A percentile compares a stretch with the other conserved stretches of the same genome.
Conservation (phyloP, 2,888 invertebrate species). For the Oxytorus armatus region DNA sequence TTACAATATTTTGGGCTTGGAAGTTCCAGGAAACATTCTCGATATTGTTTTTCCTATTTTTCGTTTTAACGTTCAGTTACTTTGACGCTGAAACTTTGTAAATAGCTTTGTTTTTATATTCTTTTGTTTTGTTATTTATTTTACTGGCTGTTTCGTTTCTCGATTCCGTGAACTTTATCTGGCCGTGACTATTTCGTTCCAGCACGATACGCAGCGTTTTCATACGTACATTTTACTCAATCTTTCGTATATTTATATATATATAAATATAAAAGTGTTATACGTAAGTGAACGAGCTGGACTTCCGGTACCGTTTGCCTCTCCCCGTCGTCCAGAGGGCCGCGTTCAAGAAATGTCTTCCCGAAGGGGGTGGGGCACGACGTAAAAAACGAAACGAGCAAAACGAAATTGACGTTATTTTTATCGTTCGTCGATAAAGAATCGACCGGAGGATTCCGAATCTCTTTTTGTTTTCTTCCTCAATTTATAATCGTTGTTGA, state of each 20-base stretch:
- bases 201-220: conserved; percentile 43
- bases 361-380: no score
- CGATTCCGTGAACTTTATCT: conserved; percentile 47
- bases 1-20: no score
- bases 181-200: conserved; percentile 45
- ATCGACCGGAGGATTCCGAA: conserved; percentile 29
- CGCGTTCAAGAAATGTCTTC: conserved; percentile 15
- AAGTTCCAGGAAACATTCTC: no score
- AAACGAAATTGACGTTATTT: conserved; percentile 14
- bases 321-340: background rate
- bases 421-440: background rate
- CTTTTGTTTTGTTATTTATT: no score
- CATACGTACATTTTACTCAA: conserved; percentile 6
- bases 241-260: conserved; percentile 28
- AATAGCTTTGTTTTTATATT: no score
- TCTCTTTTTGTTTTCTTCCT: background rate
- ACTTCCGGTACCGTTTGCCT: conserved; percentile 57
- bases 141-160: conserved; percentile 18
- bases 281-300: conserved; percentile 21
- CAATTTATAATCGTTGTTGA: background rate
- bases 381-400: background rate
- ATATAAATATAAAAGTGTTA: conserved; percentile 6
- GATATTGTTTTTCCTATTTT: no score
- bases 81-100: no score
- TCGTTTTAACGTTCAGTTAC: no score